Base-by-base conservation (phyloP, 2,888 invertebrate genomes). In the Rhopalosiphum nymphaeae region DNA sequence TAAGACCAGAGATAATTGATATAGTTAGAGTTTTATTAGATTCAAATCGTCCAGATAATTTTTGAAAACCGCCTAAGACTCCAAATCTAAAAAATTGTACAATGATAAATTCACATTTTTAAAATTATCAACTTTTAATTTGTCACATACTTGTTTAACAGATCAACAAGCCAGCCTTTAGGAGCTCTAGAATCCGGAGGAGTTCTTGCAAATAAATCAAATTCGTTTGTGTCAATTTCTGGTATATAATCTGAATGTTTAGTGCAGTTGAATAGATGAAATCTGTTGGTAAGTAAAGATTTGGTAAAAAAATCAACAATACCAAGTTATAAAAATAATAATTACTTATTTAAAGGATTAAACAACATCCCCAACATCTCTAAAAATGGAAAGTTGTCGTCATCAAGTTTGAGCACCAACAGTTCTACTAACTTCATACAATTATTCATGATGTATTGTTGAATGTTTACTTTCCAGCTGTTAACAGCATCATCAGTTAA, bases 381-480 rank as follows among this genome's bases (percentile, higher is more conserved):
- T 95, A 99, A 96, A 95, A 99, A 97, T 95, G 98, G 98, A 95
- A 98, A 98, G 97, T 99, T 99, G 96, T 99, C 99, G 95, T 98
- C 97, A 94, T 97, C 97, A 96, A 99, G 97, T 96, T 99, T 99
- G 95, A 98, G 97, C 95, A 99, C 98, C 96, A 99, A 98, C 95
- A 99, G 96, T 96, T 99, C 98, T 95, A 99, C 97, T 95, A 99
- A 97, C 96, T 98, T 98, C 96, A 98, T 98, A 96, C 99, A 99
- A 96, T 99, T 99, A 95, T 98, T 97, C 95, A 98, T 97, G 95
- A 99, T 99, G 96, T 98, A 99, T 96, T 97, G 98, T 96, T 99
- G 99, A 96, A 99, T 99, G 96, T 99, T 99, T 95, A 97, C 97
- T 96, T 99, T 99, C 99, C 99, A 99, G 95, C 99, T 99, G 95